These are phyloP conservation scores for Labeo rohita DNA, from an alignment of 2,113 vertebrate species.

Conservation along the genomic window DNA sequence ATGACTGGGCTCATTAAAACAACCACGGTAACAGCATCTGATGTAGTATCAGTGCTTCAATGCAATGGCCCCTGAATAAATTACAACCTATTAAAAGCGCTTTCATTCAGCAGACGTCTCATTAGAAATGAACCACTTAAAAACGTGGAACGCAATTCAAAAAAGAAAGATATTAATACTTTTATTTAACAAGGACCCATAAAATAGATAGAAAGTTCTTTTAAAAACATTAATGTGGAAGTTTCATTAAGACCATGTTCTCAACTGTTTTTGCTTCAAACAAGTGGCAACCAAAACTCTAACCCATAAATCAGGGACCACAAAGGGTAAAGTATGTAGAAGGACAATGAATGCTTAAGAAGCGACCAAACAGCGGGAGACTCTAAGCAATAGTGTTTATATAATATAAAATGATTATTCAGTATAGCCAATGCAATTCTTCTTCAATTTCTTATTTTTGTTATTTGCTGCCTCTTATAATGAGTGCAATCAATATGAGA, in stretches of 20 bases:
- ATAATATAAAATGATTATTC: background rate
- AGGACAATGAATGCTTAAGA: too few species aligned
- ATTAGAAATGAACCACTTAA: constrained; percentile 50
- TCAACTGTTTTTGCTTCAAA: too few species aligned
- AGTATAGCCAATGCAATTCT: background rate
- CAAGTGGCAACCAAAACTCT: too few species aligned
- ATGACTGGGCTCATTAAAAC: constrained; percentile 57
- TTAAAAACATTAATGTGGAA: too few species aligned
- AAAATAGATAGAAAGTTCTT: background rate
- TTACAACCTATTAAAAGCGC: constrained; percentile 57
- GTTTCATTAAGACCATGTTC: too few species aligned
- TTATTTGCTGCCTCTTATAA: background rate
- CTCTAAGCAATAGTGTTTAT: background rate
- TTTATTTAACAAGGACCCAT: background rate
- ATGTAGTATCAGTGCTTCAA: constrained; percentile 35
- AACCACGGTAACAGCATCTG: constrained; percentile 37
- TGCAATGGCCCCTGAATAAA: constrained; percentile 49
- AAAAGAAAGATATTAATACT: background rate
- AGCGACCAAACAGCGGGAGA: too few species aligned
- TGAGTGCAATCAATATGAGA: background rate
- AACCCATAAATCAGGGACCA: too few species aligned
- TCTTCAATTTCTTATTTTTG: background rate
- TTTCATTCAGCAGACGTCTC: constrained; percentile 52
- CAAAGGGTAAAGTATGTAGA: too few species aligned
- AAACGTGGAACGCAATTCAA: constrained; percentile 46